These are phyloP conservation scores for Megaustenia siamemsis DNA, from an alignment of 2,888 invertebrate genomes.

Conservation along the genomic window DNA sequence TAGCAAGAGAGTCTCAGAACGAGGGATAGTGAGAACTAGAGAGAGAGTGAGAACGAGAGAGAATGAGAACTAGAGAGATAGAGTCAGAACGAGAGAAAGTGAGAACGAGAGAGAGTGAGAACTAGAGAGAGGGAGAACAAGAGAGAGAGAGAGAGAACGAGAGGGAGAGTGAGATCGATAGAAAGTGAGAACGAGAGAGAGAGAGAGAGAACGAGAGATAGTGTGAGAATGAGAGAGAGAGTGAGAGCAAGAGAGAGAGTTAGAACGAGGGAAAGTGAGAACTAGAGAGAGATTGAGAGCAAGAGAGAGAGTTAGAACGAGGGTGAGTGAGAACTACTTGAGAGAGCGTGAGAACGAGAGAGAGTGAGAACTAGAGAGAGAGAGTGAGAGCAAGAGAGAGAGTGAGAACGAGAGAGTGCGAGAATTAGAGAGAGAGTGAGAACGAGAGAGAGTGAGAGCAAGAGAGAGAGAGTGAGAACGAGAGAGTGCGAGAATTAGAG, in stretches of 20 bases:
- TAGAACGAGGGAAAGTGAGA: neutral
- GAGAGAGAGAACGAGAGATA: neutral
- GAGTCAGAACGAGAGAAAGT: no score
- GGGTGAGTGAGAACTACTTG: neutral
- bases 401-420: neutral
- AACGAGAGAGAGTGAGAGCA: conserved; percentile 20
- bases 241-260: conserved; percentile 23
- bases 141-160: neutral
- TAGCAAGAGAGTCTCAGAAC: neutral
- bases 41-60: neutral
- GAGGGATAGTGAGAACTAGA: neutral
- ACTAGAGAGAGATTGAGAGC: neutral
- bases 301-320: neutral
- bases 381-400: neutral
- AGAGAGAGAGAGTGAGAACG: no score
- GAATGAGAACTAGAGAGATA: neutral
- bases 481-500: no score
- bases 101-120: neutral
- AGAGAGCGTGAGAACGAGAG: neutral
- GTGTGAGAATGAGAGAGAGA: neutral
- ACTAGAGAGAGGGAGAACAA: neutral
- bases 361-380: conserved; percentile 19
- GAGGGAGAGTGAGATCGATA: neutral
- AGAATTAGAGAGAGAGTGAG: neutral
- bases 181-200: neutral